Evolutionary conservation across 1,140 invertebrate species (phyloP), one percentile per base, ranked within the genome.

Genomic region (Lycorma delicatula): DNA sequence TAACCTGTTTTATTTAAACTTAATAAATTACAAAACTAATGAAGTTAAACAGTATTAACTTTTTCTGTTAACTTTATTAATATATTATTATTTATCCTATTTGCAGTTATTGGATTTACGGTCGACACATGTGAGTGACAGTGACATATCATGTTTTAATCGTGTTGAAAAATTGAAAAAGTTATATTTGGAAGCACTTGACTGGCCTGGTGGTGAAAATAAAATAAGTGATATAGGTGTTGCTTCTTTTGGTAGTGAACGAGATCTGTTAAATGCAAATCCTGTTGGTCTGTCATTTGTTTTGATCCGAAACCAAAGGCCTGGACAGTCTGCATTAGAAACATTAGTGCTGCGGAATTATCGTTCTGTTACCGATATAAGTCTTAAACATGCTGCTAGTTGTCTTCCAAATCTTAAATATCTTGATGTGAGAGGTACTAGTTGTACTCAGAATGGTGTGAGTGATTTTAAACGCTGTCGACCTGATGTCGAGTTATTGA

Each of bases 91-190:
- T 51, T 46, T 23, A 22, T 47, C 36, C 56, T 63, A 52, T 49
- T 53, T 64, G 36, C 64, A 82, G 81, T 68, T 78, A 18, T 67
- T 87, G 23, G 84, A 87, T 65, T 68, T 86, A 13, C 75, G 83
- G 51, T 77, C 78, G 54, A 85, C 82, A 0, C 76, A 77, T 1
- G 74, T 87, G 11, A 79, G 79, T 11, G 83, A 86, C 61, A 81
- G 80, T 6, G 84, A 86, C 69, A 74, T 85, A 16, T 78, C 81
- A 34, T 81, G 82, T 58, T 80, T 87, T 52, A 81, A 79, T 61
- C 78, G 78, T 57, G 75, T 81, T 34, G 72, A 74, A 27, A 74
- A 71, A 4, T 71, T 87, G n/a, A 76, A 74, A 22, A 78, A 82
- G 67, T 66, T 87, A 18, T 79, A 80, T 60, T 64, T 84, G 44